phyloP scores from a whole-genome alignment of 2,113 vertebrate species.

The Helogale parvula region DNA sequence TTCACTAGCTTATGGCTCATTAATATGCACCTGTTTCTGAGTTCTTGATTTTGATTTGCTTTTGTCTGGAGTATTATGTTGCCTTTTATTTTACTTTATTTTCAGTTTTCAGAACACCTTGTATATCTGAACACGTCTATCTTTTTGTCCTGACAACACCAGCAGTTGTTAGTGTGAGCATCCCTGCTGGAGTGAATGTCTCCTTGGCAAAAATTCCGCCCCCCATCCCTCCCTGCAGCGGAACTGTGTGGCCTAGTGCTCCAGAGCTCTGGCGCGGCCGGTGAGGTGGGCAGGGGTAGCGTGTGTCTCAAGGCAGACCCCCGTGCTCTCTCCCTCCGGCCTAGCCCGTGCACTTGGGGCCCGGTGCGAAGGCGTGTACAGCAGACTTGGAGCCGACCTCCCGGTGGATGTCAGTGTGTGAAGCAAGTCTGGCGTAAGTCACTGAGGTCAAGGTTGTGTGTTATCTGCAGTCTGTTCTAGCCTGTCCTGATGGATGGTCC shows the following conservation, averaged over 20 bases:
- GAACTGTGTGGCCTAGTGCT: neutral
- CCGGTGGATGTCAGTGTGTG: fast-evolving
- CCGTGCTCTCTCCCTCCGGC: too few species aligned
- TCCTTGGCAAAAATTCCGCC: neutral
- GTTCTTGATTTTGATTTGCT: neutral
- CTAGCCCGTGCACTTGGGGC: neutral
- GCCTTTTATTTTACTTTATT: neutral
- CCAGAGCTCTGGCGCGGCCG: fast-evolving
- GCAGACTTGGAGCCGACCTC: neutral
- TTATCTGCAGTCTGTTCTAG: neutral
- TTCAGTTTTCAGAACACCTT: neutral
- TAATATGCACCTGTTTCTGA: neutral
- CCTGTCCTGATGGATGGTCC: fast-evolving
- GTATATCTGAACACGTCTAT: neutral
- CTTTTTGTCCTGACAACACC: neutral
- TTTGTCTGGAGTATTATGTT: neutral
- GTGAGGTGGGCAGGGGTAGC: fast-evolving
- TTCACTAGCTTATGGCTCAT: neutral
- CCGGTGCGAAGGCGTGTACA: fast-evolving
- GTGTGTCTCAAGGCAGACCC: neutral
- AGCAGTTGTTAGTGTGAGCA: neutral
- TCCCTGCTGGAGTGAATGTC: neutral
- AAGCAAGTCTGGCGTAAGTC: neutral
- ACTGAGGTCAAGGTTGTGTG: neutral
- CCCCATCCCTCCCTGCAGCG: fast-evolving